A percentile compares a stretch with the other conserved stretches of the same genome.
phyloP scores from a whole-genome alignment of 1,140 invertebrate genomes.

The Procambarus clarkii region DNA sequence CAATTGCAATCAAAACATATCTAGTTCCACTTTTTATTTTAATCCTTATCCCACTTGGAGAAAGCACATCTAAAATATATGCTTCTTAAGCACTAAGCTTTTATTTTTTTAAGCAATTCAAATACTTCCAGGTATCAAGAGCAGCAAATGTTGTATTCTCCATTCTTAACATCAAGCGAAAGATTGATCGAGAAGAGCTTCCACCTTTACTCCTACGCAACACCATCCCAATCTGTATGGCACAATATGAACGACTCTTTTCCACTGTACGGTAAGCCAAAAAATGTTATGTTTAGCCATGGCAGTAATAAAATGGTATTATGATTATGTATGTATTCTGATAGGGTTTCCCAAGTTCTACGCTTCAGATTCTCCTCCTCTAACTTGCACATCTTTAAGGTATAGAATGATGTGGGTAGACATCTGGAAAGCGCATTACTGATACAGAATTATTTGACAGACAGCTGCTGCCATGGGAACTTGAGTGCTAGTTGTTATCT shows the following conservation, averaged over 20 bases:
- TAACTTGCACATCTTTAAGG: neutral
- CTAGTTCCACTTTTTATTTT: too few species aligned
- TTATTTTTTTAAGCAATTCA: neutral
- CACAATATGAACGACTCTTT: conserved; percentile 76
- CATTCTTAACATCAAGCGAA: conserved; percentile 76
- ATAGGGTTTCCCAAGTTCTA: neutral
- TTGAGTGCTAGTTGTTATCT: too few species aligned
- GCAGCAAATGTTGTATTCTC: conserved; percentile 76
- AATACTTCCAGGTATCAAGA: conserved; percentile 73
- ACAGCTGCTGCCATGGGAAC: too few species aligned
- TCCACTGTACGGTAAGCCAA: conserved; percentile 73
- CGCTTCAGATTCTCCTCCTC: neutral
- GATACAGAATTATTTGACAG: too few species aligned
- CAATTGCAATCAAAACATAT: too few species aligned
- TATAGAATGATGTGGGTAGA: too few species aligned
- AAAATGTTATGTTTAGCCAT: neutral
- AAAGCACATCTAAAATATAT: too few species aligned
- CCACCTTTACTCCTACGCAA: conserved; percentile 77
- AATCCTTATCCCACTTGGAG: too few species aligned
- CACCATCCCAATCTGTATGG: conserved; percentile 77
- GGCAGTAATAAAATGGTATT: neutral
- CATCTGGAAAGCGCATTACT: too few species aligned
- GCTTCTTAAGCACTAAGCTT: too few species aligned
- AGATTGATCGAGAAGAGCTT: conserved; percentile 77
- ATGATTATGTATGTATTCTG: too few species aligned